Evolutionary conservation across 2,888 invertebrate species (phyloP).

Genomic region (Apoda limacodes): DNA sequence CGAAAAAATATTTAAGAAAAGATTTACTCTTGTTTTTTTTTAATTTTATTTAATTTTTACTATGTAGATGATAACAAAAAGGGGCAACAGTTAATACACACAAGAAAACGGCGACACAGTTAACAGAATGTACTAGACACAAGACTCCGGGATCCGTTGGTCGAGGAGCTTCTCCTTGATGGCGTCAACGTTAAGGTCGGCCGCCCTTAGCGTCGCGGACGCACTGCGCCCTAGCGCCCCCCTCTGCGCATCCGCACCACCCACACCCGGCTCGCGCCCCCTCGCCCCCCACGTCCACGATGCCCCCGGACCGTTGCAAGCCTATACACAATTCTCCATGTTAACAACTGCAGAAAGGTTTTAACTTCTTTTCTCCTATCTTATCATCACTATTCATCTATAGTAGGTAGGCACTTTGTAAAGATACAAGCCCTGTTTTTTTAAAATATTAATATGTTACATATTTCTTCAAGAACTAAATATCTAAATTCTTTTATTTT

Average conservation of each 20-base stretch:
- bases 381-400: too few species aligned
- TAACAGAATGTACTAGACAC: slow-evolving; percentile 72
- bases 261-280: slow-evolving; percentile 43
- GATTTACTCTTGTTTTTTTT: too few species aligned
- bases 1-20: too few species aligned
- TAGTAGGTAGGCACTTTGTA: too few species aligned
- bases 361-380: too few species aligned
- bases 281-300: slow-evolving; percentile 70
- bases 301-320: slow-evolving; percentile 63
- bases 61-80: too few species aligned
- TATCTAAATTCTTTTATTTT: too few species aligned
- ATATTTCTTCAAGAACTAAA: too few species aligned
- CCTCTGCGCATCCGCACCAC: slow-evolving; percentile 28
- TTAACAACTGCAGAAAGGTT: not conserved
- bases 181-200: slow-evolving; percentile 81
- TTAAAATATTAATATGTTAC: too few species aligned
- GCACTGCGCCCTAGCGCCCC: slow-evolving; percentile 49
- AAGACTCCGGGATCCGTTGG: slow-evolving; percentile 88
- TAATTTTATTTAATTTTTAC: too few species aligned
- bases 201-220: slow-evolving; percentile 52
- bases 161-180: slow-evolving; percentile 90
- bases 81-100: too few species aligned
- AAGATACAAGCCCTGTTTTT: too few species aligned
- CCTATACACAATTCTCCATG: slow-evolving; percentile 35
- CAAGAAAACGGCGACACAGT: not conserved